Base-by-base conservation (phyloP, 2,113 vertebrate species). In the Periophthalmodon schlosseri region DNA sequence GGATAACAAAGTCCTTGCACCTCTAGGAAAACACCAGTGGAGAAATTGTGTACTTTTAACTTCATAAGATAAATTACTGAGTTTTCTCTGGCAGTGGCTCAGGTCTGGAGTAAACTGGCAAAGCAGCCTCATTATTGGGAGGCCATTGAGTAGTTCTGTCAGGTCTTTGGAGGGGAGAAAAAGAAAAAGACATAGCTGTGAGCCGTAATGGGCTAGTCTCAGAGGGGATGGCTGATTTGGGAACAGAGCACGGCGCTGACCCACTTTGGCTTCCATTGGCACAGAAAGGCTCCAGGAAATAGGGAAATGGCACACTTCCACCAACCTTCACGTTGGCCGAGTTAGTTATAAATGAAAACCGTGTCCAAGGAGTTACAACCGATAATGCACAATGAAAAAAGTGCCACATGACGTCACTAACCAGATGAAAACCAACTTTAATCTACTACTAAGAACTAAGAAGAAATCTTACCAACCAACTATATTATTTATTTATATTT, bases 191-290 rank as follows among this genome's bases (percentile, higher is more conserved):
- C 85, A 79, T 81, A 79, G 85, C 84, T 65, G 77, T 67, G 85
- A 87, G 86, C 85, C 90, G 87, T 87, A 89, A 90, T 87, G 82
- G 89, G 81, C 88, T 69, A 0, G 84, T 91, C 91, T 89, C 90
- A 78, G 77, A 88, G 87, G 91, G 91, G 87, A 86, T 84, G 79
- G 87, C 85, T 80, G 81, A 90, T 90, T 91, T 88, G 84, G 86
- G 83, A 75, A 76, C 80, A 73, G 80, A 39, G 73, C 88, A 87
- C 84, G 85, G 76, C 77, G 67, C 73, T 81, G 91, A 91, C 90
- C 90, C 77, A 90, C 75, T 91, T 91, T 80, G 79, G 79, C 82
- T 78, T 88, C 82, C 79, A 87, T 82, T 86, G 70, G 81, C 82
- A 86, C 82, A 86, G 86, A 88, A 89, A 87, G 76, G 81, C 82